phyloP scores from a whole-genome alignment of 2,797 vertebrate genomes.

The Onychomys torridus region DNA sequence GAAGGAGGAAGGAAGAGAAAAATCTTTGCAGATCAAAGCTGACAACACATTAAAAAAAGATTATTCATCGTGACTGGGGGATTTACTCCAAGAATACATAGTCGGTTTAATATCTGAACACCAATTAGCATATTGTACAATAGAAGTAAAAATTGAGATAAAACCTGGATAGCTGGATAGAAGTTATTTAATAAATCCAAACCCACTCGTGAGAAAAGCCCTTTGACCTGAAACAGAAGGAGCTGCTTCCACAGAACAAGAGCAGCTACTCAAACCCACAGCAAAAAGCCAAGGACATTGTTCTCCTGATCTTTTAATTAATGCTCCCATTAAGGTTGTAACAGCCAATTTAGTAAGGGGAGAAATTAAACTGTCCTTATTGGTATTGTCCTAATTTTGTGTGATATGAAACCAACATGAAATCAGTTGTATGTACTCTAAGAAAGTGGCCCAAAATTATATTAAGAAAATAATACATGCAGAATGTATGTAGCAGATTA shows the following conservation, averaged over 20 bases:
- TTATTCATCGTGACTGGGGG: not conserved
- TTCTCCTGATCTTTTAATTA: not conserved
- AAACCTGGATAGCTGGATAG: not conserved
- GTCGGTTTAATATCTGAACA: conserved; percentile 14
- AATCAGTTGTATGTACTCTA: not conserved
- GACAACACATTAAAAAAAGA: not conserved
- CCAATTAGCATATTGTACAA: not conserved
- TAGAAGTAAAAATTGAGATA: not conserved
- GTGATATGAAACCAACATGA: not conserved
- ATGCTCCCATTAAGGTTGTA: not conserved
- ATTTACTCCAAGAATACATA: not conserved
- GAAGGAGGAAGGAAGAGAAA: not conserved
- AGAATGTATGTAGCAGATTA: not conserved
- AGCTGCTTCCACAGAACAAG: not conserved
- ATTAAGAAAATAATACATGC: not conserved
- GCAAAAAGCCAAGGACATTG: not conserved
- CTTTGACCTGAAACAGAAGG: not conserved
- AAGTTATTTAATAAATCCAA: conserved; percentile 8
- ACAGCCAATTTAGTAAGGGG: not conserved
- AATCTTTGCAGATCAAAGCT: conserved; percentile 11
- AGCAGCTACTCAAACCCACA: not conserved
- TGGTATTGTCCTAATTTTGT: not conserved
- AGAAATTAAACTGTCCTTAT: not conserved
- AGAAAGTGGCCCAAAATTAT: not conserved
- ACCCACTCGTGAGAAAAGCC: not conserved